Evolutionary conservation across 37 sponge, comb jelly and placozoan species (phyloP).

Genomic region (Theonella swinhoei): DNA sequence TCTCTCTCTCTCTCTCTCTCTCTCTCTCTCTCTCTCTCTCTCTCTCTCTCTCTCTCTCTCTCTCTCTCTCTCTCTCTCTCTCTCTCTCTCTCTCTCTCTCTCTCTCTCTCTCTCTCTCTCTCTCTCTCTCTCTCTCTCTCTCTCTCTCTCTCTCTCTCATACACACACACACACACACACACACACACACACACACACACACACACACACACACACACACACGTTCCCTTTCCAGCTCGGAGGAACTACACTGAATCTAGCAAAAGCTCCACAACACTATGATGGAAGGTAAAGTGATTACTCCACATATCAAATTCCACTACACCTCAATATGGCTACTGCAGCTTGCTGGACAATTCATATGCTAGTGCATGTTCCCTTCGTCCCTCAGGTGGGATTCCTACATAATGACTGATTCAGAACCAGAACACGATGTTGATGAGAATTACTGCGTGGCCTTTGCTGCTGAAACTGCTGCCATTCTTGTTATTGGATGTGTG

Average conservation of each 20-base stretch:
- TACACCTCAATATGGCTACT: neutral
- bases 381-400: constrained; percentile 30
- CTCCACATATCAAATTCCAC: too few relatives aligned
- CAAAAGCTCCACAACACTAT: constrained; percentile 29
- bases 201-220: too few relatives aligned
- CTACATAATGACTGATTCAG: constrained; percentile 67
- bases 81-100: constrained; percentile 40
- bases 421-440: constrained; percentile 46
- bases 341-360: too few relatives aligned
- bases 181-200: too few relatives aligned
- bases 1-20: neutral
- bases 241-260: constrained; percentile 43
- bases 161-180: constrained; percentile 30
- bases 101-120: constrained; percentile 46
- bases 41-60: constrained; percentile 32
- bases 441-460: constrained; percentile 43
- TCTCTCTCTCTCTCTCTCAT: constrained; percentile 39
- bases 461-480: constrained; percentile 56
- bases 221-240: too few relatives aligned
- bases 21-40: neutral
- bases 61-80: constrained; percentile 22
- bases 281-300: constrained; percentile 59
- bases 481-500: constrained; percentile 51
- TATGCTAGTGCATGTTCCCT: too few relatives aligned
- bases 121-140: constrained; percentile 41